phyloP scores from a whole-genome alignment of 2,888 invertebrate genomes.

The Volucella zonaria region DNA sequence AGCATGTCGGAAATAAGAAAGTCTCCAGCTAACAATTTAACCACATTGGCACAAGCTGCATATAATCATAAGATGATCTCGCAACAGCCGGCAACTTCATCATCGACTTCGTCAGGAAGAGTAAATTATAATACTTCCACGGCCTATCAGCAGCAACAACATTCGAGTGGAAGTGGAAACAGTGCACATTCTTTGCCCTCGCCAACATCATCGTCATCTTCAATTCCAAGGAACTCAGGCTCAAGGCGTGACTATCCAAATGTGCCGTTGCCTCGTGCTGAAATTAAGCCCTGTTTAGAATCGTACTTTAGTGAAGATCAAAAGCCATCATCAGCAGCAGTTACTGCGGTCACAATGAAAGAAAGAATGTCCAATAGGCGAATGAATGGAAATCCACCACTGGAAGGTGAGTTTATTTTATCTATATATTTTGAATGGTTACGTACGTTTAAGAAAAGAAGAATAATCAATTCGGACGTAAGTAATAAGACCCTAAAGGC shows the following conservation, averaged over 20 bases:
- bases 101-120: slow-evolving; percentile 69
- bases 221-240: slow-evolving; percentile 55
- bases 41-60: slow-evolving; percentile 82
- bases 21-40: slow-evolving; percentile 77
- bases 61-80: slow-evolving; percentile 80
- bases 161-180: slow-evolving; percentile 29
- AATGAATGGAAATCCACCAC: slow-evolving; percentile 81
- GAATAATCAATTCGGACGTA: no score
- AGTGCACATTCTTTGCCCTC: slow-evolving; percentile 48
- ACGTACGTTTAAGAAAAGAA: no score
- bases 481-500: no score
- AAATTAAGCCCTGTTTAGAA: slow-evolving; percentile 88
- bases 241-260: slow-evolving; percentile 79
- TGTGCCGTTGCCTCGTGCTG: slow-evolving; percentile 86
- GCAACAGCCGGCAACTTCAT: slow-evolving; percentile 38
- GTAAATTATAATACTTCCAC: slow-evolving; percentile 48
- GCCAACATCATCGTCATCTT: slow-evolving; percentile 68
- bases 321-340: slow-evolving; percentile 81
- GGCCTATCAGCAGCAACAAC: slow-evolving; percentile 54
- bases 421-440: neutral
- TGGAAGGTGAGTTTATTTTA: slow-evolving; percentile 80
- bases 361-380: slow-evolving; percentile 76
- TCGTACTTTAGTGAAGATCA: slow-evolving; percentile 89
- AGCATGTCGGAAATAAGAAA: slow-evolving; percentile 51
- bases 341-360: slow-evolving; percentile 75